Evolutionary conservation across 2,888 invertebrate species (phyloP), one percentile per base, ranked within the genome.

Genomic region (Hydriomena furcata): DNA sequence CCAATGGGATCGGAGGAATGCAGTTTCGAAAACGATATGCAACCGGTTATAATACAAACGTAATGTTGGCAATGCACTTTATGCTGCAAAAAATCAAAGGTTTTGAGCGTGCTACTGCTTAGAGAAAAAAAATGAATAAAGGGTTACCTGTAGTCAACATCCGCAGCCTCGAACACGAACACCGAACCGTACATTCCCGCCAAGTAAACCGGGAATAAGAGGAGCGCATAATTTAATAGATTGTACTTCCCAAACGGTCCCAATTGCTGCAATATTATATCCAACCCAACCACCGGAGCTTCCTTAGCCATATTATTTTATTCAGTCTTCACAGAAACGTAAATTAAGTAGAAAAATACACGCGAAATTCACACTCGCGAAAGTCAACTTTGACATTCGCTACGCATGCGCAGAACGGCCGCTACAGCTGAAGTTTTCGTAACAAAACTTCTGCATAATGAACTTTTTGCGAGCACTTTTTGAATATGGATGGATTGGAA

Each of bases 171-270:
- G 46, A 89, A 90, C n/a, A 89, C 79, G 41, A 73, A 90, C 0
- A 82, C 79, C 0, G 84, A 80, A 30, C 85, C 89, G 44, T 74
- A 89, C 79, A 89, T 82, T 68, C 88, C 89, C 56, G 89, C 84
- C 68, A 89, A 76, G 69, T 71, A 87, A 25, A 88, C 83, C 0
- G 89, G 89, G 32, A 86, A 84, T 13, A 90, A 57, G 1, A 84
- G 63, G 7, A 90, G 63, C 0, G 82, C 82, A 76, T 87, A 90
- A 50, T 88, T 89, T 52, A 87, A 60, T 7, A 90, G 62, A 31
- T 89, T 88, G 55, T 80, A 90, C 50, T 63, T 84, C 2, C 90
- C 89, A 56, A 89, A 89, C 1, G 85, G 66, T 2, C 89, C 88
- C n/a, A 88, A 63, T 11, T 86, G 74, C 27, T 78, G 60, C 8